These are phyloP conservation scores for Chloroceryle amazona DNA, from an alignment of 2,797 vertebrate species.

Conservation along the genomic window DNA sequence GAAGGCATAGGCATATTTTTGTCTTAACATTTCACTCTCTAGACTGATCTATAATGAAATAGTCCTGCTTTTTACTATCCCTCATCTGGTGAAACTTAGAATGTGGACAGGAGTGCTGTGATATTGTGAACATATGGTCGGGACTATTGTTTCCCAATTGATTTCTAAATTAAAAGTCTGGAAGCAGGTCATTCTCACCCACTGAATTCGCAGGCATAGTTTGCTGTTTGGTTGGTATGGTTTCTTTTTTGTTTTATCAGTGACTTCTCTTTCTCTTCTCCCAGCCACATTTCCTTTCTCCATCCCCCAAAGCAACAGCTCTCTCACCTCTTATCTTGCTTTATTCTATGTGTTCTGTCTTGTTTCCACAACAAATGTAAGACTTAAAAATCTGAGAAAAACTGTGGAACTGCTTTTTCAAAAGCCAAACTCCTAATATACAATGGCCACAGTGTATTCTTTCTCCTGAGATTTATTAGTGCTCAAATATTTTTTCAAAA, in stretches of 20 bases:
- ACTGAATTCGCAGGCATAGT: background rate
- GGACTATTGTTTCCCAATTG: background rate
- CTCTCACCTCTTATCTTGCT: background rate
- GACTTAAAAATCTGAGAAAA: background rate
- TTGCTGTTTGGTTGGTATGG: background rate
- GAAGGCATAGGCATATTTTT: background rate
- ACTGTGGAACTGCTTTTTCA: background rate
- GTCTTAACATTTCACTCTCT: background rate
- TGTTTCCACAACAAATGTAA: background rate
- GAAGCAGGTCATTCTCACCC: background rate
- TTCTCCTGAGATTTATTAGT: background rate
- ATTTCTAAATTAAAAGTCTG: constrained; percentile 1
- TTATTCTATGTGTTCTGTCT: background rate
- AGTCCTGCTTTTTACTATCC: background rate
- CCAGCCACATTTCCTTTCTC: background rate
- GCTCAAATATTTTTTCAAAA: background rate
- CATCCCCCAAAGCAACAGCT: background rate
- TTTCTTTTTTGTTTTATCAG: background rate
- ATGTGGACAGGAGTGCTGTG: background rate
- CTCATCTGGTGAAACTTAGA: background rate
- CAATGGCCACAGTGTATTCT: background rate
- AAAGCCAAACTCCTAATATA: background rate
- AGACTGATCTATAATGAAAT: background rate
- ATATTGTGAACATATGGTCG: background rate
- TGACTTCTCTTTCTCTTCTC: background rate